Percentiles rank a stretch among this genome's conserved stretches.
Conservation (phyloP, 2,113 vertebrate genomes). For the Oncorhynchus clarkii region DNA sequence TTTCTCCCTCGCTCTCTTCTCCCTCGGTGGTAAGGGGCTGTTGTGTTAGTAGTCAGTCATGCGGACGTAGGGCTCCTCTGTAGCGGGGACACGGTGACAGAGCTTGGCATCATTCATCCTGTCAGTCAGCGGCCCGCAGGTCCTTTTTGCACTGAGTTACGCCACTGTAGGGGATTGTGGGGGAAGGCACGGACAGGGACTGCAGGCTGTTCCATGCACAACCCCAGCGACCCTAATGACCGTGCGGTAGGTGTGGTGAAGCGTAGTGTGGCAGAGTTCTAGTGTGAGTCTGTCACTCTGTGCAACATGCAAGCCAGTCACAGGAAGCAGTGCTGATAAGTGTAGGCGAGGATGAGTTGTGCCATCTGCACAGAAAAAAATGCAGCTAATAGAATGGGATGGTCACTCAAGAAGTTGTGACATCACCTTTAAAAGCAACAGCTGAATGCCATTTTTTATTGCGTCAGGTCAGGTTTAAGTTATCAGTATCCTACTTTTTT, state of each 20-base stretch:
- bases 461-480: too few relatives aligned
- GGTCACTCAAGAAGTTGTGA: too few relatives aligned
- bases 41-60: slow-evolving; percentile 10
- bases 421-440: too few relatives aligned
- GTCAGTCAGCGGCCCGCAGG: slow-evolving; percentile 1
- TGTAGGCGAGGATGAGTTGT: too few relatives aligned
- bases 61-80: background rate
- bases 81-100: background rate
- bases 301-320: too few relatives aligned
- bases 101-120: background rate
- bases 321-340: too few relatives aligned
- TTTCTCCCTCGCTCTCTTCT: background rate
- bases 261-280: background rate
- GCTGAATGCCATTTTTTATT: too few relatives aligned
- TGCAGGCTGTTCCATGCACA: background rate
- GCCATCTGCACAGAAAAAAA: too few relatives aligned
- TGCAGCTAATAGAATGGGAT: too few relatives aligned
- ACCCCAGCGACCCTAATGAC: background rate
- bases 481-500: too few relatives aligned
- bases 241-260: background rate
- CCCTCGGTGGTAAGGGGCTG: background rate
- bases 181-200: background rate
- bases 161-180: background rate
- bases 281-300: background rate
- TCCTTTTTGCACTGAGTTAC: background rate